A percentile compares a stretch with the other conserved stretches of the same genome.
phyloP scores from a whole-genome alignment of 2,888 invertebrate genomes.

The Globia sparganii region DNA sequence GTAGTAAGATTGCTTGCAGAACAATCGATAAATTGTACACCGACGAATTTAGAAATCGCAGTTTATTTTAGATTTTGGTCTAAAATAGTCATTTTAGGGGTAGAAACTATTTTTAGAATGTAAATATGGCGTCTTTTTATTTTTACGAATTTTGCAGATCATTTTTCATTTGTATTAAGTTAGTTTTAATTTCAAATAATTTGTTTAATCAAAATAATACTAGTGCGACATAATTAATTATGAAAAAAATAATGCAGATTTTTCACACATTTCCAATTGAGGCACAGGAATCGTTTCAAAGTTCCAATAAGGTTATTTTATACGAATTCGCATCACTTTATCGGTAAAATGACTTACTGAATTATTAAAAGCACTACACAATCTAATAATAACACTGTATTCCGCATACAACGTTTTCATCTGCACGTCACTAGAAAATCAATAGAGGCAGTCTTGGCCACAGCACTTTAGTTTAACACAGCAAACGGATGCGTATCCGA shows the following conservation, averaged over 20 bases:
- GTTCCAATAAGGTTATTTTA: slow-evolving; percentile 23
- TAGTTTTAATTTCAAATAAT: background rate
- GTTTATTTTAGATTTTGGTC: slow-evolving; percentile 17
- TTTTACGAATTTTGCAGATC: slow-evolving; percentile 1
- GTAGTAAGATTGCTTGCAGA: background rate
- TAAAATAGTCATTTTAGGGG: slow-evolving; percentile 19
- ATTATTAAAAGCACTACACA: slow-evolving; percentile 72
- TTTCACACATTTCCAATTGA: slow-evolving; percentile 48
- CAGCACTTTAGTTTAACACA: slow-evolving; percentile 60
- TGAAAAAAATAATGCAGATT: slow-evolving; percentile 60
- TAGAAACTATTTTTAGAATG: slow-evolving; percentile 53
- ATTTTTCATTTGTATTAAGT: background rate
- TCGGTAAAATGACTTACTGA: slow-evolving; percentile 57
- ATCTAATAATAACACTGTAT: slow-evolving; percentile 82
- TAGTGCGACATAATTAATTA: slow-evolving; percentile 54
- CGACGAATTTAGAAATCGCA: background rate
- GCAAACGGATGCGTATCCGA: slow-evolving; percentile 54
- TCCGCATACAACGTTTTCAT: slow-evolving; percentile 81
- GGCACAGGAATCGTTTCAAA: slow-evolving; percentile 56
- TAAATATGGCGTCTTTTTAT: slow-evolving; percentile 59
- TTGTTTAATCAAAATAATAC: background rate
- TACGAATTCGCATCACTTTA: slow-evolving; percentile 9
- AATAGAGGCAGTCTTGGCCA: slow-evolving; percentile 74
- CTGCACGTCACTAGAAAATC: slow-evolving; percentile 87
- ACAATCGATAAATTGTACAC: slow-evolving; percentile 9